A percentile compares a stretch with the other conserved stretches of the same genome.
Evolutionary conservation across 2,888 invertebrate genomes (phyloP).

Genomic region (Clepsis dumicolana): DNA sequence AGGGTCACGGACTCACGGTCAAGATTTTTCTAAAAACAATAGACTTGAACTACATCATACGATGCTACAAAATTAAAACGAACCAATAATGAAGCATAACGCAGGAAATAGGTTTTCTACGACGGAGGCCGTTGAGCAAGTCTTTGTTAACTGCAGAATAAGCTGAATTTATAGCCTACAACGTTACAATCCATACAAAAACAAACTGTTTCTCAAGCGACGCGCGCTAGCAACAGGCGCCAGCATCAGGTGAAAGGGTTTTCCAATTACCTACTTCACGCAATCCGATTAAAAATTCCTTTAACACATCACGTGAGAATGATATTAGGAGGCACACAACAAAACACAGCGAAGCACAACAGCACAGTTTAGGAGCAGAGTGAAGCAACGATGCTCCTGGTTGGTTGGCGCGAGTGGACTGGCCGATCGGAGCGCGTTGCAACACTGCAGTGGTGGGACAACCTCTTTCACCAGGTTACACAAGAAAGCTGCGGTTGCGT

Average conservation of each 20-base stretch:
- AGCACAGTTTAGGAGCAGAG: slow-evolving; percentile 13
- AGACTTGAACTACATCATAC: not conserved
- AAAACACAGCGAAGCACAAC: slow-evolving; percentile 16
- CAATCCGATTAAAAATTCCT: not conserved
- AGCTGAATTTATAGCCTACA: not conserved
- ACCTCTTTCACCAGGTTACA: slow-evolving; percentile 82
- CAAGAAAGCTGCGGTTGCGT: slow-evolving; percentile 66
- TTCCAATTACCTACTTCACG: not conserved
- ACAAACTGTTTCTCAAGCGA: not conserved
- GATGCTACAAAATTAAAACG: not conserved
- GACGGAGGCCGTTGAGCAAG: slow-evolving; percentile 9
- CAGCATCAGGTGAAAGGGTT: not conserved
- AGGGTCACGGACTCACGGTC: slow-evolving; percentile 29
- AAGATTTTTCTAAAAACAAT: slow-evolving; percentile 18
- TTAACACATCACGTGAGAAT: not conserved
- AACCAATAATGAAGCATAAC: not conserved
- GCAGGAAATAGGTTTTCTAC: slow-evolving; percentile 20
- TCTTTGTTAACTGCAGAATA: slow-evolving; percentile 12
- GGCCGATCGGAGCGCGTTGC: slow-evolving; percentile 66
- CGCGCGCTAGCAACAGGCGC: not conserved
- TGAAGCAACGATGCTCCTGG: slow-evolving; percentile 26
- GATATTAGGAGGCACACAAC: slow-evolving; percentile 17
- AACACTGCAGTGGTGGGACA: slow-evolving; percentile 63
- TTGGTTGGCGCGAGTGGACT: slow-evolving; percentile 55
- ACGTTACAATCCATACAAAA: not conserved